phyloP scores from a whole-genome alignment of 2,888 invertebrate genomes.

The Taphrorychus bicolor region DNA sequence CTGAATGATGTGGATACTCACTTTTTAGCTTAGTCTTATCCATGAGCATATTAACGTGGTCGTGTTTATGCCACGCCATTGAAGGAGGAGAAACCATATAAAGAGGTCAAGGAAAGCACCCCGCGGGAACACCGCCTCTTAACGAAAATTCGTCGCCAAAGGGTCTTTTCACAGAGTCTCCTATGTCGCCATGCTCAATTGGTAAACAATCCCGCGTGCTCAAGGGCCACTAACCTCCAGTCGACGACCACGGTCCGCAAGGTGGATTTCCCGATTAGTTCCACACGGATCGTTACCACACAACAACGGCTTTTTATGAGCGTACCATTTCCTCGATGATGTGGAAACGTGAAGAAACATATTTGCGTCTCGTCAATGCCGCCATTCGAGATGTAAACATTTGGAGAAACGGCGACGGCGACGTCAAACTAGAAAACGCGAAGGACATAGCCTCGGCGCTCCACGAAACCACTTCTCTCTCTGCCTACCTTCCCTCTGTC shows the following conservation, averaged over 20 bases:
- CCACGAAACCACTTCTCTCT: conserved; percentile 25
- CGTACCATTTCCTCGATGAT: conserved; percentile 5
- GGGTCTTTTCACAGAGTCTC: conserved; percentile 24
- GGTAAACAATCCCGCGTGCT: conserved; percentile 62
- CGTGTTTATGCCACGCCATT: conserved; percentile 79
- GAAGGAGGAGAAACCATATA: conserved; percentile 42
- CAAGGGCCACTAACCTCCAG: conserved; percentile 58
- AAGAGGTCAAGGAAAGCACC: conserved; percentile 18
- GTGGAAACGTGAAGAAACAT: conserved; percentile 16
- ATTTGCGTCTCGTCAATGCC: conserved; percentile 33
- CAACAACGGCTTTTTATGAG: neutral
- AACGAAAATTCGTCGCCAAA: neutral
- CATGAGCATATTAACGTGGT: conserved; percentile 73
- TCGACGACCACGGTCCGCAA: neutral
- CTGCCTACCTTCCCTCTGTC: conserved; percentile 54
- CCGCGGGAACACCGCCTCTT: conserved; percentile 22
- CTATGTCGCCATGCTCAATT: conserved; percentile 62
- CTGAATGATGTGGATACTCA: too few species aligned
- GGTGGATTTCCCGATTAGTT: conserved; percentile 53
- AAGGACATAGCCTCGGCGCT: conserved; percentile 29
- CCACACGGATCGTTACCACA: conserved; percentile 47
- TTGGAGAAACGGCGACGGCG: conserved; percentile 22
- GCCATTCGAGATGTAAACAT: conserved; percentile 36
- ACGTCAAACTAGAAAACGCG: conserved; percentile 36
- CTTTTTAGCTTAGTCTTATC: conserved; percentile 75